Evolutionary conservation across 2,113 vertebrate species (phyloP), one percentile per base, ranked within the genome.

Genomic region (Rattus norvegicus): DNA sequence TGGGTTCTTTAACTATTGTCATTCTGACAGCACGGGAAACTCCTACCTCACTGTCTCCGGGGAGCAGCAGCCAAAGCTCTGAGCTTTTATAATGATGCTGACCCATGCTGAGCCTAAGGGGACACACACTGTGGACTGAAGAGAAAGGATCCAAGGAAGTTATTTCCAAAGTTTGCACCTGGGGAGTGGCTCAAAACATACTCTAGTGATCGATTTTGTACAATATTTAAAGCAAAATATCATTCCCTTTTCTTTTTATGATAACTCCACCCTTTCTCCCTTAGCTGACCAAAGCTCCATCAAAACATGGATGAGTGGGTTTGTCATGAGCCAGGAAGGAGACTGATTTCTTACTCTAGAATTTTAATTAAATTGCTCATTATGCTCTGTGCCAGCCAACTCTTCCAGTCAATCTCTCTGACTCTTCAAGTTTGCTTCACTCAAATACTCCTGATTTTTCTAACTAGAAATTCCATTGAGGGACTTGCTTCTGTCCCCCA

Each of bases 321-420:
- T 36, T 26, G 70, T 73, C n/a, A 84, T 76, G 2, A 33, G 63
- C 54, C 87, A 90, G 63, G 47, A 79, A 77, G 73, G 36, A 92
- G 59, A 77, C 5, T 83, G 33, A 65, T 69, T 73, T 73, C 24
- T 56, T n/a, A 49, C 69, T 90, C 47, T 79, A 4, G 70, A 87
- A 79, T 39, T 79, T 95, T 69, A 83, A 93, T 73, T 70, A 91
- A 93, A 61, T 36, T 54, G 8, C 13, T 81, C 76, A 59, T 63
- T 75, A 89, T n/a, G 54, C 39, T 69, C 47, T 43, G 30, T 73
- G 77, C 47, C 39, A 87, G 79, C 22, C 54, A 83, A 54, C 12
- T n/a, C 72, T 84, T 70, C 47, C 28, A 9, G 72, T 80, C 43
- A 93, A 79, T 49, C 6, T 69, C 88, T 75, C 61, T 61, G 65